Base-by-base conservation (phyloP, 2,888 invertebrate genomes). In the Trachelus iudaicus region DNA sequence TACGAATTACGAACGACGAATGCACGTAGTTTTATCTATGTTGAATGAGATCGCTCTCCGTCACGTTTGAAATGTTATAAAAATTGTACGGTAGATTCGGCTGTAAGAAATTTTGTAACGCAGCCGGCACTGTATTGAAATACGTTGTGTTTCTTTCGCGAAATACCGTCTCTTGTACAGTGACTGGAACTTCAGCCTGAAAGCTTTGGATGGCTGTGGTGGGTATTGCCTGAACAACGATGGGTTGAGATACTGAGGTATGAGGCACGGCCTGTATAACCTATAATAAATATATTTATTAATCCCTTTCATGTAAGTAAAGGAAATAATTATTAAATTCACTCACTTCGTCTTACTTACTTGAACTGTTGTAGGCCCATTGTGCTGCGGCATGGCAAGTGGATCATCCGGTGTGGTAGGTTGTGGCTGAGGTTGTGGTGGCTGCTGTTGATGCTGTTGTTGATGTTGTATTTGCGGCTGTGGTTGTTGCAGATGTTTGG, bases 71-170 rank as follows among this genome's bases (percentile, higher is more conserved):
- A 78, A 91, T 88, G 80, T 89, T 91, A 81, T 91, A 91, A 85
- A 91, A 90, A 80, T 91, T 91, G 79, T 91, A 91, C 68, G 91
- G 88, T 83, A 90, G 82, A 83, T 89, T 91, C 1, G 89, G 79
- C 35, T 91, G 89, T 77, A 91, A 77, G 80, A 91, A 89, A 73
- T 86, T 90, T 79, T 89, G 89, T 56, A 91, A 75, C 4, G 89
- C 85, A 4, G 88, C 81, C 23, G 88, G 83, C 76, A 91, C 86
- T 30, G 89, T 82, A 79, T 89, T 90, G 69, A 90, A 91, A 77
- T 89, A 90, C 69, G 89, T 83, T 1, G 87, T 75, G 78, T 85
- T 88, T 82, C 88, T 85, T 35, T 91, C 90, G 71, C 90, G 86
- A 75, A 89, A 88, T 37, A 86, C 87, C 15, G 79, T 74, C 33